Percentiles rank a stretch among this genome's conserved stretches.
phyloP scores from a whole-genome alignment of 2,888 invertebrate species.

The Diaphora mendica region DNA sequence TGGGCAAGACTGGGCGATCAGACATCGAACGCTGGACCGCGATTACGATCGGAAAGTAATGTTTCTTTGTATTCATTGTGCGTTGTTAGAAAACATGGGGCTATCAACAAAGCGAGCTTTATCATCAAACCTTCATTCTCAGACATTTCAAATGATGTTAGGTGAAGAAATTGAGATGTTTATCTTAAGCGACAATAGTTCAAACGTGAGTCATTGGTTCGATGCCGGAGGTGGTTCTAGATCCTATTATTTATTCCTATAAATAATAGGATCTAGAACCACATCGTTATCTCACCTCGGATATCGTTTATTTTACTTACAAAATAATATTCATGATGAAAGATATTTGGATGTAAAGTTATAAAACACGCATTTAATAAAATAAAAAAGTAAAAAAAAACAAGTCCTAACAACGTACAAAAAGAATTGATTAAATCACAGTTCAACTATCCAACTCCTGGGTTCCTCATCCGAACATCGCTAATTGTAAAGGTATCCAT shows the following conservation, averaged over 20 bases:
- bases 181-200: constrained; percentile 45
- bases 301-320: no score
- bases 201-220: constrained; percentile 24
- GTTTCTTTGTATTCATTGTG: constrained; percentile 58
- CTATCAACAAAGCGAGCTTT: constrained; percentile 14
- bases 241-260: background rate
- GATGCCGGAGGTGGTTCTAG: constrained; percentile 19
- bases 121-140: constrained; percentile 16
- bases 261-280: no score
- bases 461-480: no score
- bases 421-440: no score
- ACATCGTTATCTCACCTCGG: no score
- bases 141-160: constrained; percentile 20
- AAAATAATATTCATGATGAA: background rate
- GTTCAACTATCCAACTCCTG: no score
- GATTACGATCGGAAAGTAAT: constrained; percentile 59
- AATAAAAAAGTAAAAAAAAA: no score
- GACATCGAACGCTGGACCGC: constrained; percentile 24
- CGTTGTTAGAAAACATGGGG: constrained; percentile 45
- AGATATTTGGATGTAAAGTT: background rate
- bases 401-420: no score
- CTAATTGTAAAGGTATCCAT: no score
- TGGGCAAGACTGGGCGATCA: constrained; percentile 25
- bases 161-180: constrained; percentile 39
- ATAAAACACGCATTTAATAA: background rate